Evolutionary conservation across 2,113 vertebrate genomes (phyloP), one percentile per base, ranked within the genome.

Genomic region (Epinephelus lanceolatus): DNA sequence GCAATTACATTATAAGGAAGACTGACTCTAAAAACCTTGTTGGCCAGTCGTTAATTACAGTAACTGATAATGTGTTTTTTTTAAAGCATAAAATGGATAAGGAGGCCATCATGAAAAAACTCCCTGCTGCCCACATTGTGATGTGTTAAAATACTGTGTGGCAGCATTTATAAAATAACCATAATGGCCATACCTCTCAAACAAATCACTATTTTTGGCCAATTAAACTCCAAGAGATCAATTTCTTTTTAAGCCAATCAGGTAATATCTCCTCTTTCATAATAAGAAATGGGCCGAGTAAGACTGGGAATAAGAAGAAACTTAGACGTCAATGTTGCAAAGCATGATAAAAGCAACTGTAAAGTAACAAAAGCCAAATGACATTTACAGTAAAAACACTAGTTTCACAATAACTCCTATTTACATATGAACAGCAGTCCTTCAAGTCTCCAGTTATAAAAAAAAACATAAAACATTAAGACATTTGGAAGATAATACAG

Each of bases 401-500:
- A 96, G 95, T 95, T 96, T 96, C 96, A 97, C 96, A 94, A 95
- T 78, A 93, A 93, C 90, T 94, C 94, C 95, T 98, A 98, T 98
- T 96, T 98, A 98, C 97, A 99, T 94, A 97, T 96, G 96, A 93
- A 93, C 97, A 97, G 95, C 96, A 97, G 97, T 97, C 97, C 96
- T 98, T 98, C 97, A 98, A 98, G 97, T 98, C 96, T 97, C 97
- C 97, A 97, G 97, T 98, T 97, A 96, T 83, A 90, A 96, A 96
- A 30, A 30, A 96, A 95, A 94, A 94, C 77, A 85, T 73, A 83
- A 86, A 89, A 94, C 66, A 92, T 87, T 88, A 92, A 90, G 93
- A 95, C 57, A 93, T 89, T 92, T 92, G 89, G 84, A 93, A 91
- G 94, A 97, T 95, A 94, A 95, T 94, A 97, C 95, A 93, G 94